These are phyloP conservation scores for Lethenteron camtschaticum DNA, from an alignment of 2,113 vertebrate genomes.

Conservation along the genomic window DNA sequence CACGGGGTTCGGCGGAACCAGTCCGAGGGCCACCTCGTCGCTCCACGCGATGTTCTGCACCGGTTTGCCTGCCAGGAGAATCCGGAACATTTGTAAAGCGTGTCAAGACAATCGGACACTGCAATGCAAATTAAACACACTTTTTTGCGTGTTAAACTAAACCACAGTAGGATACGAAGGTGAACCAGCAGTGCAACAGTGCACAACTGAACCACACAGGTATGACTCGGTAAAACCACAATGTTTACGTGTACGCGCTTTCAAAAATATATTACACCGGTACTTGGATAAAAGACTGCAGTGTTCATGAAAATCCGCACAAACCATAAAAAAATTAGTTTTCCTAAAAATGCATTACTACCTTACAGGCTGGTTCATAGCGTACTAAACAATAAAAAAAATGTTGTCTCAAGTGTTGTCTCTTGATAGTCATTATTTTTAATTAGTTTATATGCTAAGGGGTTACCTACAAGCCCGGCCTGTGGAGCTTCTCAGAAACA, in stretches of 20 bases:
- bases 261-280: background rate
- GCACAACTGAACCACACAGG: background rate
- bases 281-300: background rate
- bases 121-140: background rate
- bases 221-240: background rate
- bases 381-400: too few species aligned
- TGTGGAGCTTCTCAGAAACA: too few species aligned
- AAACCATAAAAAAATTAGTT: background rate
- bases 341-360: background rate
- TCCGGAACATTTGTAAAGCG: background rate
- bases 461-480: too few species aligned
- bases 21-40: constrained; percentile 78
- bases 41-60: constrained; percentile 64
- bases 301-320: background rate
- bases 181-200: background rate
- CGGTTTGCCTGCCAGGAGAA: constrained; percentile 35
- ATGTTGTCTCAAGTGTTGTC: too few species aligned
- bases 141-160: background rate
- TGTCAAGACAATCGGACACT: background rate
- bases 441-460: too few species aligned
- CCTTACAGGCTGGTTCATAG: background rate
- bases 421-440: too few species aligned
- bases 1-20: constrained; percentile 44
- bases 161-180: background rate
- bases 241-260: background rate